Percentiles rank a stretch among this genome's conserved stretches.
phyloP scores from a whole-genome alignment of 1,140 invertebrate species.

The Drosophila mauritiana region DNA sequence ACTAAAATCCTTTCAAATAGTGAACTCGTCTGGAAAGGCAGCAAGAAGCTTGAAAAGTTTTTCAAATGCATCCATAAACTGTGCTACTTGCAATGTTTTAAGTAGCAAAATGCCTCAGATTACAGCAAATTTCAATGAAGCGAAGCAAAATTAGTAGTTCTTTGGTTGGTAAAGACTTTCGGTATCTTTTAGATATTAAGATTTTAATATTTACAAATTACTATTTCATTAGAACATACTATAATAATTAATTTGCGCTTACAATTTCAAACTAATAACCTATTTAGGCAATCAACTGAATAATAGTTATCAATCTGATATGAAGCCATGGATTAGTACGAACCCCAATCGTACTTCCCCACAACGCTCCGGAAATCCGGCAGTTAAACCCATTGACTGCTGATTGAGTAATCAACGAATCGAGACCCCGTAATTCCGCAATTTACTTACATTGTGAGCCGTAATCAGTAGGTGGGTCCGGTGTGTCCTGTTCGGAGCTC shows the following conservation, averaged over 20 bases:
- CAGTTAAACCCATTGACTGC: constrained; percentile 26
- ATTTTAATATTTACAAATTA: too few relatives aligned
- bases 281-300: constrained; percentile 4
- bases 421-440: constrained; percentile 38
- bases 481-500: constrained; percentile 25
- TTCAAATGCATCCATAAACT: constrained; percentile 30
- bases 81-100: constrained; percentile 17
- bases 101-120: background rate
- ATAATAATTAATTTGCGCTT: too few relatives aligned
- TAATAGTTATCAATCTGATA: background rate
- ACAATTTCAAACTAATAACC: background rate
- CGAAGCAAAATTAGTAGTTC: background rate
- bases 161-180: background rate
- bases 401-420: constrained; percentile 44
- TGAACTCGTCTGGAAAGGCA: constrained; percentile 5
- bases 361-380: constrained; percentile 13
- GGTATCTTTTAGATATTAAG: too few relatives aligned
- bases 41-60: constrained; percentile 14
- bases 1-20: constrained; percentile 45
- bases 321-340: constrained; percentile 15
- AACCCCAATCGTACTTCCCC: background rate
- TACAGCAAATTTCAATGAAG: background rate
- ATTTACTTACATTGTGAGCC: constrained; percentile 48
- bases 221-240: too few relatives aligned
- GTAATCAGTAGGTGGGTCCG: constrained; percentile 32